Percentiles rank a stretch among this genome's conserved stretches.
Conservation (phyloP, 2,888 invertebrate species). For the Branchipolynoe longqiensis region DNA sequence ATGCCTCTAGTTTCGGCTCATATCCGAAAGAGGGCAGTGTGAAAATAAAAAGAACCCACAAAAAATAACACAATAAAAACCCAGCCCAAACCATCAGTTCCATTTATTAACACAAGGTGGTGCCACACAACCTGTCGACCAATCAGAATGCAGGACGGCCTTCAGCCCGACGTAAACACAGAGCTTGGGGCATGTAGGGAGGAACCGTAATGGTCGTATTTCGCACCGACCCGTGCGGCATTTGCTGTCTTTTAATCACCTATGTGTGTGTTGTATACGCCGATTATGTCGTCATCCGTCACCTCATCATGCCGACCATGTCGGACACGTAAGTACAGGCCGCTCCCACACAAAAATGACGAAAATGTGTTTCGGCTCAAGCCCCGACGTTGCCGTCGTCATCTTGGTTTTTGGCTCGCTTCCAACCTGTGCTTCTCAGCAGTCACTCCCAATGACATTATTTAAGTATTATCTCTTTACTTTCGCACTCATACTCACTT, state of each 20-base stretch:
- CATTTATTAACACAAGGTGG: background rate
- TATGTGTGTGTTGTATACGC: constrained; percentile 91
- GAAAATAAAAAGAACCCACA: no score
- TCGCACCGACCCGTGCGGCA: constrained; percentile 91
- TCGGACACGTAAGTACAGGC: constrained; percentile 88
- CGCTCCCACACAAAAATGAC: no score
- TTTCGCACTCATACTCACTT: no score
- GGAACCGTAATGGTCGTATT: constrained; percentile 84
- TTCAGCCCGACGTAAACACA: constrained; percentile 44
- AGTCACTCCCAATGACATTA: no score
- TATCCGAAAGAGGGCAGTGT: no score
- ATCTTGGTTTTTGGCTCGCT: no score
- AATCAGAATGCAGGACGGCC: constrained; percentile 27
- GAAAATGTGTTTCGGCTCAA: no score
- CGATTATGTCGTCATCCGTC: constrained; percentile 92
- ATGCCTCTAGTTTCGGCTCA: no score
- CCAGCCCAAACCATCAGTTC: background rate
- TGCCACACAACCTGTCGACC: constrained; percentile 24
- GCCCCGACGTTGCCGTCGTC: no score
- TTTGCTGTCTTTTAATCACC: constrained; percentile 90
- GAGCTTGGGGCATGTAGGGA: background rate
- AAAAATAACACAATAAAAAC: no score
- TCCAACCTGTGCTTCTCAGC: no score
- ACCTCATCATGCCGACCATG: constrained; percentile 91
- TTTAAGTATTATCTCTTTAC: no score